Conservation (phyloP, 2,888 invertebrate species). For the Harmothoe impar region DNA sequence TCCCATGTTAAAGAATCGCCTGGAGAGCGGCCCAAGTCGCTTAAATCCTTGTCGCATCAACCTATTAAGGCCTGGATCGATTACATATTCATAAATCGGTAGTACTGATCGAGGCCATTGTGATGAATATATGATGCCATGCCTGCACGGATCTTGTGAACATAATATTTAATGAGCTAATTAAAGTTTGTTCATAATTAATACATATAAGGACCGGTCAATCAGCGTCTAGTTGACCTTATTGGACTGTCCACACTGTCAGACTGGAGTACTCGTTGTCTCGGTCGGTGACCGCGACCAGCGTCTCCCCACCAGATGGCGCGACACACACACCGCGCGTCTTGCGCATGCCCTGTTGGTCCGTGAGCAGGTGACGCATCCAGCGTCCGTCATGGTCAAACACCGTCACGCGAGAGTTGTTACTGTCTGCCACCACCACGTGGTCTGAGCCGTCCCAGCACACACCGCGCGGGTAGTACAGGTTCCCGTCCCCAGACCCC, state of each 20-base stretch:
- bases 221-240: neutral
- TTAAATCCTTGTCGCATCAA: too few species aligned
- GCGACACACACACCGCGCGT: constrained; percentile 37
- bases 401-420: constrained; percentile 65
- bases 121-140: too few species aligned
- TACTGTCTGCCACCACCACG: constrained; percentile 65
- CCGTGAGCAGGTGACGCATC: constrained; percentile 52
- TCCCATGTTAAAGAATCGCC: too few species aligned
- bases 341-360: constrained; percentile 29
- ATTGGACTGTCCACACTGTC: constrained; percentile 33
- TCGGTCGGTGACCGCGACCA: constrained; percentile 49
- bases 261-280: constrained; percentile 41
- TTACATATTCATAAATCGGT: too few species aligned
- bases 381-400: constrained; percentile 60
- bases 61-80: too few species aligned
- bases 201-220: neutral
- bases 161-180: too few species aligned
- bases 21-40: too few species aligned
- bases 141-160: too few species aligned
- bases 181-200: too few species aligned
- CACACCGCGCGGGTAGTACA: constrained; percentile 65
- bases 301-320: constrained; percentile 25
- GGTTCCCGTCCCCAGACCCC: constrained; percentile 63
- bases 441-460: constrained; percentile 65
- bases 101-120: too few species aligned